phyloP scores from a whole-genome alignment of 2,797 vertebrate species.

The Sebastes vulpes region DNA sequence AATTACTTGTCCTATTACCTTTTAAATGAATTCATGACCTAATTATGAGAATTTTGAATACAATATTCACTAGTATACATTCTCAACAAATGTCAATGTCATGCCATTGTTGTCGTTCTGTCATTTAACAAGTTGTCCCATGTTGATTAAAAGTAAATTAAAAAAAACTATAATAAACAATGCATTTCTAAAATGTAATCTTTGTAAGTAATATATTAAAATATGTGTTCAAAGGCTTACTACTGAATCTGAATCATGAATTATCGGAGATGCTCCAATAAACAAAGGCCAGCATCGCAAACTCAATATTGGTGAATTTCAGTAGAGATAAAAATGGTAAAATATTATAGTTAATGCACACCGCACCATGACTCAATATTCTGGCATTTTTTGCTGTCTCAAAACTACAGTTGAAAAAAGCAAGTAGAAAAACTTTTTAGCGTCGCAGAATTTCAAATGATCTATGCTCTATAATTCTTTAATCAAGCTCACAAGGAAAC shows the following conservation, averaged over 20 bases:
- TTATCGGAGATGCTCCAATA: not conserved
- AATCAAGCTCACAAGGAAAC: slow-evolving; percentile 13
- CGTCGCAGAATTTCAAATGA: not conserved
- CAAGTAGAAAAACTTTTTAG: not conserved
- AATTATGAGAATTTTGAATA: no score
- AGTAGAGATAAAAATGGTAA: not conserved
- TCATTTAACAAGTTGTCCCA: no score
- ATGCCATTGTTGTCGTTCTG: not conserved
- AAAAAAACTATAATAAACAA: not conserved
- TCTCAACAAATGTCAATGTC: not conserved
- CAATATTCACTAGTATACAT: not conserved
- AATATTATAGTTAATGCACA: not conserved
- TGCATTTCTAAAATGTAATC: not conserved
- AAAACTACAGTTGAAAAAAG: not conserved
- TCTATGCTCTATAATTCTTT: not conserved
- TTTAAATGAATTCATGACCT: not conserved
- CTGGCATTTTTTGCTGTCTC: not conserved
- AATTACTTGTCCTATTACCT: no score
- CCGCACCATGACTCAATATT: not conserved
- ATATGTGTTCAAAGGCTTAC: not conserved
- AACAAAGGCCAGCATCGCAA: not conserved
- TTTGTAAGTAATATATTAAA: not conserved
- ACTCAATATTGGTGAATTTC: not conserved
- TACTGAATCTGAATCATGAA: not conserved
- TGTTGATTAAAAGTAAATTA: not conserved